Evolutionary conservation across 2,888 invertebrate species (phyloP), one percentile per base, ranked within the genome.

Genomic region (Andrena trimmerana): DNA sequence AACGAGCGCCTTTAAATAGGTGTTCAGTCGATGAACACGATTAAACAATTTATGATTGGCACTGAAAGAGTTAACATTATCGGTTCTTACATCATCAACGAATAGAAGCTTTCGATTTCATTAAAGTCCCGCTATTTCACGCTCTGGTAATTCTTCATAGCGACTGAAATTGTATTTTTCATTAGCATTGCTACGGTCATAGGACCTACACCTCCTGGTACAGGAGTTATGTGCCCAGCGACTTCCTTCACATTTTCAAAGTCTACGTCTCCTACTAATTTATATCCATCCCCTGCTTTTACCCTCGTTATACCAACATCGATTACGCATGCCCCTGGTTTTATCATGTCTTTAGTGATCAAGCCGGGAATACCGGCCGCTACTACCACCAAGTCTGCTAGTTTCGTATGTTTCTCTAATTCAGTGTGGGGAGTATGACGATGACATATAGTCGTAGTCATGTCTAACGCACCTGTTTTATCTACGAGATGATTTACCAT

Each of bases 111-210:
- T 73, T 4, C 6, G 20, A 13, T 60, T 29, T 73, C 59, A 33
- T 84, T 42, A 24, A 79, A 13, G 16, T 20, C 6, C 1, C 13
- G 59, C 0, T 67, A 52, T 16, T 78, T 76, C 4, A 27, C 36
- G 3, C 59, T 69, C 20, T 82, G 59, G 48, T 81, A 67, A 65
- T 88, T 88, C 6, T 92, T 88, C 65, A 86, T 94, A 0, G 97
- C 97, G 0, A 98, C 98, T 90, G 95, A 95, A 80, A 98, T 95
- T 0, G 98, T 98, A 93, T 99, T 99, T 88, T 96, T 96, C 97
- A 99, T 98, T 50, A 99, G 94, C 98, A 98, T 98, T 0, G 98
- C 97, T 0, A 98, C 98, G 0, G 99, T 99, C 97, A 98, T 97
- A 0, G 98, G 98, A 0, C 98, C 98, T 4, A 98, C 98, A 2